Evolutionary conservation across 1,140 invertebrate genomes (phyloP).

Genomic region (Penaeus indicus): DNA sequence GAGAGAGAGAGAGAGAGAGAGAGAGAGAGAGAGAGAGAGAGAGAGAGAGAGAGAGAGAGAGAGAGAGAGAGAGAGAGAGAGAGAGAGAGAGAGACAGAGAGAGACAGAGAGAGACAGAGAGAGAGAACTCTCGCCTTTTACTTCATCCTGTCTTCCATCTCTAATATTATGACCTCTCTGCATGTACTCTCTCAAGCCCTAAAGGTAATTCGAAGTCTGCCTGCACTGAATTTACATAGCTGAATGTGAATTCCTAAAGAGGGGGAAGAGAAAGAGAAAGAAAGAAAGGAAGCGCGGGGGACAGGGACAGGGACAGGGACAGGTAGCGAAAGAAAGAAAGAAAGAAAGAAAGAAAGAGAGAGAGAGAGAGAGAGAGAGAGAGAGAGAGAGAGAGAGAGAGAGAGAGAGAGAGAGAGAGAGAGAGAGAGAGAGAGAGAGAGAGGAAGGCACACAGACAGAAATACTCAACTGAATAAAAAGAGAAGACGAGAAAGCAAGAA

Average conservation of each 20-base stretch:
- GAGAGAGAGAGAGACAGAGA: neutral
- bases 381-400: slow-evolving; percentile 5
- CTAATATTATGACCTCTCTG: too few relatives aligned
- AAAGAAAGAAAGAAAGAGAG: neutral
- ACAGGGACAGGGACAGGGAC: neutral
- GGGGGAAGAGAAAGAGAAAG: neutral
- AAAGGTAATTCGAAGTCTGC: too few relatives aligned
- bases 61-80: neutral
- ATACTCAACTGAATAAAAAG: too few relatives aligned
- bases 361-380: neutral
- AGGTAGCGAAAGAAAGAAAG: neutral
- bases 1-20: neutral
- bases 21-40: neutral
- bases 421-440: neutral
- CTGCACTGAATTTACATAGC: too few relatives aligned
- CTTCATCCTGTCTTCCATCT: too few relatives aligned
- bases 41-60: neutral
- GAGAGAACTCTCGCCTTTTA: neutral
- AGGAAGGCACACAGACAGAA: too few relatives aligned
- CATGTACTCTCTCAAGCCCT: too few relatives aligned
- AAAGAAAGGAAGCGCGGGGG: neutral
- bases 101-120: neutral
- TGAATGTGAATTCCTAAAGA: too few relatives aligned
- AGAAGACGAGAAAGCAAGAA: too few relatives aligned
- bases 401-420: neutral